Percentiles rank a stretch among this genome's conserved stretches.
These are phyloP conservation scores for Acanthosepion esculentum DNA, from an alignment of 2,888 invertebrate species.

Conservation along the genomic window DNA sequence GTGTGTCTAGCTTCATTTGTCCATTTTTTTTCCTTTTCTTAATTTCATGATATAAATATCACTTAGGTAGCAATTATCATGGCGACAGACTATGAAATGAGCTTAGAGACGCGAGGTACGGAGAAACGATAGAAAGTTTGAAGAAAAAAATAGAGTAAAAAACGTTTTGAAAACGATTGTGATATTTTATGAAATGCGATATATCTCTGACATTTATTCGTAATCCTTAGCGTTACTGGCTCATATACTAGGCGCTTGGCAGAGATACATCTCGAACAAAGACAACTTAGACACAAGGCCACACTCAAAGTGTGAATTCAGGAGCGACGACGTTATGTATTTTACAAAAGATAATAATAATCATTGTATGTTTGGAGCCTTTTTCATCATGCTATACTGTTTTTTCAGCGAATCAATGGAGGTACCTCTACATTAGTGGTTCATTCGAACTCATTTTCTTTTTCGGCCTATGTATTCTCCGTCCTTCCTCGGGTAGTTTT, in stretches of 20 bases:
- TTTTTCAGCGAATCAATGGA: no score
- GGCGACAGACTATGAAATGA: constrained; percentile 33
- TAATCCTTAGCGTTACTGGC: neutral
- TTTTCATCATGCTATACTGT: no score
- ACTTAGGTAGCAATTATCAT: constrained; percentile 33
- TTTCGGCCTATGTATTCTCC: no score
- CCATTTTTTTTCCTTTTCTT: neutral
- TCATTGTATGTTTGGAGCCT: no score
- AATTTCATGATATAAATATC: constrained; percentile 33
- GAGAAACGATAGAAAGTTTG: neutral
- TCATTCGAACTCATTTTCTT: no score
- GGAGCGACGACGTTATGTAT: no score
- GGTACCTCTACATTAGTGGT: no score
- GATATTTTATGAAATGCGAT: neutral
- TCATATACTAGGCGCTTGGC: neutral
- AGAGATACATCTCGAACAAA: neutral
- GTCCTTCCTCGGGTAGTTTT: no score
- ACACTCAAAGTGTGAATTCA: neutral
- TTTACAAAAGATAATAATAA: no score
- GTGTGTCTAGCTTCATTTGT: neutral
- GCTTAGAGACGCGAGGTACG: neutral
- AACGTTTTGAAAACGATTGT: neutral
- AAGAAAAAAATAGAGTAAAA: neutral
- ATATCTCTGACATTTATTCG: constrained; percentile 21
- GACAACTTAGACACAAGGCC: neutral